A percentile compares a stretch with the other conserved stretches of the same genome.
phyloP scores from a whole-genome alignment of 1,140 invertebrate species.

The Trinorchestia longiramus region DNA sequence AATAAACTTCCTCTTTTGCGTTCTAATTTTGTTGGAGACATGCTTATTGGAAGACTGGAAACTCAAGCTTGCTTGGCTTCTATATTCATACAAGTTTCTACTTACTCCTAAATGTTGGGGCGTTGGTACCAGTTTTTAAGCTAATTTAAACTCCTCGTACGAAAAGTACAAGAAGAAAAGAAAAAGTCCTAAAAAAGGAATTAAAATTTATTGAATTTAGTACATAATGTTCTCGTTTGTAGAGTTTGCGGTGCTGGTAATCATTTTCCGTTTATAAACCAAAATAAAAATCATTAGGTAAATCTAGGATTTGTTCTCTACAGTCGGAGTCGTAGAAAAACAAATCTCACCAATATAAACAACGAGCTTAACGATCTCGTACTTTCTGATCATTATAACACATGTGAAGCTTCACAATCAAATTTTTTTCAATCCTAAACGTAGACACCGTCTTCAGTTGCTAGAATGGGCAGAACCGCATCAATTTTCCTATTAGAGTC shows the following conservation, averaged over 20 bases:
- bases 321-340: not conserved
- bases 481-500: not conserved
- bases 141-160: too few relatives aligned
- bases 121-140: too few relatives aligned
- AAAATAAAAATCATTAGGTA: not conserved
- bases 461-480: not conserved
- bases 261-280: not conserved
- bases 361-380: not conserved
- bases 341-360: not conserved
- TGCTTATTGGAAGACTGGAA: too few relatives aligned
- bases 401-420: not conserved
- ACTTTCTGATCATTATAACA: not conserved
- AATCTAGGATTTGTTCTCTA: not conserved
- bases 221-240: not conserved
- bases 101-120: too few relatives aligned
- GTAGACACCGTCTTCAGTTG: not conserved
- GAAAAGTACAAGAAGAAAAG: not conserved
- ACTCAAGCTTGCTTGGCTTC: too few relatives aligned
- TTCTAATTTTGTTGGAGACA: not conserved
- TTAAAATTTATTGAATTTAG: not conserved
- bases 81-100: too few relatives aligned
- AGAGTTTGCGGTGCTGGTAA: not conserved
- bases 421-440: not conserved
- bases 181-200: not conserved
- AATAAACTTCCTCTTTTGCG: too few relatives aligned